Conservation (phyloP, 2,797 vertebrate genomes). For the Acropternis orthonyx region DNA sequence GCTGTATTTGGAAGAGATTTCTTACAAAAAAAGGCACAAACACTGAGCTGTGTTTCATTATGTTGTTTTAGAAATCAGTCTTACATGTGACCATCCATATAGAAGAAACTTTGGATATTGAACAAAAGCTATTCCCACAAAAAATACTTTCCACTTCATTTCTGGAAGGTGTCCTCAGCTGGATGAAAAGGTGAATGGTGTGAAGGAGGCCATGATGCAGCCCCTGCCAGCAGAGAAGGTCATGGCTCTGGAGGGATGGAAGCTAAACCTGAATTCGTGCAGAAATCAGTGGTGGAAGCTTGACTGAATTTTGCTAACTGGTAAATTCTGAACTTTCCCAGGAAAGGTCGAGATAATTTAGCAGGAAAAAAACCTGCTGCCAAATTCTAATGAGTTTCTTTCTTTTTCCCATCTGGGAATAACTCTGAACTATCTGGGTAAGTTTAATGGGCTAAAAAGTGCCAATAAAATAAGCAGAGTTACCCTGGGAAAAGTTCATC, state of each 20-base stretch:
- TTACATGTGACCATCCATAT: neutral
- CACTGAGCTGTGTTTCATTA: neutral
- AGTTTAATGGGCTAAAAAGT: neutral
- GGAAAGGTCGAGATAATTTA: constrained; percentile 17
- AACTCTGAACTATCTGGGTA: neutral
- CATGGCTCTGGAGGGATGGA: neutral
- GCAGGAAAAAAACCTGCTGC: neutral
- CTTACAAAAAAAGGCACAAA: neutral
- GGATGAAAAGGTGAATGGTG: neutral
- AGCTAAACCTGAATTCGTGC: neutral
- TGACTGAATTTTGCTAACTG: neutral
- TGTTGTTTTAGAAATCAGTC: neutral
- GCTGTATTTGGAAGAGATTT: neutral
- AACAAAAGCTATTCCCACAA: neutral
- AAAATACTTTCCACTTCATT: neutral
- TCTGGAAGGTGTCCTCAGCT: neutral
- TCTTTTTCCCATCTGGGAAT: neutral
- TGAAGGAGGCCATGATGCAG: neutral
- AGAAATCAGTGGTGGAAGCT: neutral
- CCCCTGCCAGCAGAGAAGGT: neutral
- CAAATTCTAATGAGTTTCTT: neutral
- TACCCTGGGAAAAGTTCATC: neutral
- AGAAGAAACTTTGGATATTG: neutral
- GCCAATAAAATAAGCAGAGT: neutral
- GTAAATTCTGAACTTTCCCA: neutral